phyloP scores from a whole-genome alignment of 2,113 vertebrate species.

The Oryzias melastigma region DNA sequence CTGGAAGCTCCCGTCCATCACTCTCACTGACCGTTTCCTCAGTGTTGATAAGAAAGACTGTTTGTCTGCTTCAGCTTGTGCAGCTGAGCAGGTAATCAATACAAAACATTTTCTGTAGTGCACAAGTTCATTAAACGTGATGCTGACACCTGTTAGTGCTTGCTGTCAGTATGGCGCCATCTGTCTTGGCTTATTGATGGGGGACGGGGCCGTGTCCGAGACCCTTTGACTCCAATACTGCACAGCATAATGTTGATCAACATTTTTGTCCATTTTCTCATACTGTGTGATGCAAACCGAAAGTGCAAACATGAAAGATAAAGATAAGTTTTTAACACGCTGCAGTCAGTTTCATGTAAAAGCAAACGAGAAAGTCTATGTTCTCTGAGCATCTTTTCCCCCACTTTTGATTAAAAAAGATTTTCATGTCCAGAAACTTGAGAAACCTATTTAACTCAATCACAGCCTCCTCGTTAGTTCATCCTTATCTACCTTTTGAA shows the following conservation, averaged over 20 bases:
- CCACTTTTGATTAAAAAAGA: slow-evolving; percentile 27
- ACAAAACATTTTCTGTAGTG: slow-evolving; percentile 71
- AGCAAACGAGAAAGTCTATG: slow-evolving; percentile 29
- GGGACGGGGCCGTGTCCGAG: slow-evolving; percentile 7
- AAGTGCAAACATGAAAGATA: slow-evolving; percentile 22
- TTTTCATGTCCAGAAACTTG: slow-evolving; percentile 54
- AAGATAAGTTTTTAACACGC: slow-evolving; percentile 11
- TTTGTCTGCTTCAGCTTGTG: slow-evolving; percentile 69
- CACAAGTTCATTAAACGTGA: slow-evolving; percentile 73
- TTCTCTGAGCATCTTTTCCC: slow-evolving; percentile 51
- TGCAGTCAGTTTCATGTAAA: slow-evolving; percentile 30
- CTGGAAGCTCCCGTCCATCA: slow-evolving; percentile 35
- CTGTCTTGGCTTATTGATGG: slow-evolving; percentile 54
- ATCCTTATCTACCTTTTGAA: slow-evolving; percentile 75
- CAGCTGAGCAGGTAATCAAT: slow-evolving; percentile 71
- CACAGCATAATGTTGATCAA: neutral
- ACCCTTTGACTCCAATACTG: slow-evolving; percentile 29
- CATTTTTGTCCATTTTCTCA: neutral
- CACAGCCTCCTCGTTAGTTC: slow-evolving; percentile 67
- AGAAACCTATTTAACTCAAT: slow-evolving; percentile 70
- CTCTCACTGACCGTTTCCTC: slow-evolving; percentile 61
- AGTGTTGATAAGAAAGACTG: slow-evolving; percentile 69
- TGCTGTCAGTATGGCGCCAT: slow-evolving; percentile 58
- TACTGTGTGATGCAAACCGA: slow-evolving; percentile 8
- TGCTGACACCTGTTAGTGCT: slow-evolving; percentile 72